Evolutionary conservation across 2,113 vertebrate species (phyloP).

Genomic region (Oceanites oceanicus): DNA sequence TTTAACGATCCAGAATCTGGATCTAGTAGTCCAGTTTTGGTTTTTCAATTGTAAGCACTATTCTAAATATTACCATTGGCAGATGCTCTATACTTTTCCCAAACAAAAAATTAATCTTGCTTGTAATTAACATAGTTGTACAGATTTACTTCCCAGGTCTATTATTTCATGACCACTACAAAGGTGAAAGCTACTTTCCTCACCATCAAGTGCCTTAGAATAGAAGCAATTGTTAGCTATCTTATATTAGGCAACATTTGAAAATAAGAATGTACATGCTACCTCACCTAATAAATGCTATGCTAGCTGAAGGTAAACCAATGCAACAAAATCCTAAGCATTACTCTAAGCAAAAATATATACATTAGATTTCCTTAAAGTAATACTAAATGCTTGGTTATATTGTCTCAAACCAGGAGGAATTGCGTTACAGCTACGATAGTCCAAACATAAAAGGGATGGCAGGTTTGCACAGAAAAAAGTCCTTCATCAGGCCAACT

Average conservation of each 20-base stretch:
- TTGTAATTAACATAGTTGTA: neutral
- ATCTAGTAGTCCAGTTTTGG: neutral
- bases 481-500: neutral
- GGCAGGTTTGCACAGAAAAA: neutral
- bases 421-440: fast-evolving
- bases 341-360: neutral
- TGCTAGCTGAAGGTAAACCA: neutral
- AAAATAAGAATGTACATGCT: neutral
- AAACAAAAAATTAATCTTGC: neutral
- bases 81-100: neutral
- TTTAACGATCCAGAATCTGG: neutral
- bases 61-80: neutral
- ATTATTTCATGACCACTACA: neutral
- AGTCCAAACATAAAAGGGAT: neutral
- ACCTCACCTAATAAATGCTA: neutral
- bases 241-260: neutral
- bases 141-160: neutral
- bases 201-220: neutral
- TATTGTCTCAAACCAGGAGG: neutral
- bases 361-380: neutral
- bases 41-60: neutral
- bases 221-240: neutral
- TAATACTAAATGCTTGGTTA: neutral
- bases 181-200: neutral
- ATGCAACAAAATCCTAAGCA: neutral